Percentiles rank a stretch among this genome's conserved stretches.
Evolutionary conservation across 2,113 vertebrate species (phyloP).

Genomic region (Falco punctatus): DNA sequence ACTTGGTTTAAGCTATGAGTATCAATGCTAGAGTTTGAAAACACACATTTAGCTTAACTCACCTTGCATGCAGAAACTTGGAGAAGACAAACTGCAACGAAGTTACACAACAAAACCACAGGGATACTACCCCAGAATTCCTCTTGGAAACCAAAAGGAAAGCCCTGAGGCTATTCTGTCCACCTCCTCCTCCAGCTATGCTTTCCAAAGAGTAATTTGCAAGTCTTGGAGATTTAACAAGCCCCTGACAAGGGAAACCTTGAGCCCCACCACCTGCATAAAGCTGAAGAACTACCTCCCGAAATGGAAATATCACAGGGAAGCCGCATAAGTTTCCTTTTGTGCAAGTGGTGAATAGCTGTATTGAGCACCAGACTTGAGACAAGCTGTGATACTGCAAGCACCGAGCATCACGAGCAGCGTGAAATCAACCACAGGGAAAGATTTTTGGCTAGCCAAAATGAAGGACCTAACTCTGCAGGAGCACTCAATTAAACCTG

Average conservation of each 20-base stretch:
- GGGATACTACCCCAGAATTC: not conserved
- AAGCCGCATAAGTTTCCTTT: not conserved
- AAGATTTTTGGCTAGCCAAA: not conserved
- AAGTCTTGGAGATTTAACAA: not conserved
- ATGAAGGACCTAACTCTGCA: not conserved
- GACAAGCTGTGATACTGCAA: not conserved
- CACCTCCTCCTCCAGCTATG: not conserved
- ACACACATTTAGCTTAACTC: not conserved
- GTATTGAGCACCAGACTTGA: not conserved
- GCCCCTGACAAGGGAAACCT: not conserved
- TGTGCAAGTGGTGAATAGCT: not conserved
- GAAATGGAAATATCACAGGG: not conserved
- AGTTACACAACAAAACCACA: not conserved
- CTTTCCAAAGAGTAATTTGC: not conserved
- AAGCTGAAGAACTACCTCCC: not conserved
- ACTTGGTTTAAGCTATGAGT: not conserved
- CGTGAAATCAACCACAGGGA: rapidly evolving
- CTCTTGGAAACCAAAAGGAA: not conserved
- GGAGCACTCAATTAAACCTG: not conserved
- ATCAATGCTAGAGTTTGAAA: not conserved
- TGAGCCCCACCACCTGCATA: not conserved
- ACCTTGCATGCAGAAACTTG: not conserved
- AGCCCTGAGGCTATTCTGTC: not conserved
- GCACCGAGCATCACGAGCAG: not conserved
- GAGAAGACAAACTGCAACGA: not conserved